These are phyloP conservation scores for Esox masquinongy DNA, from an alignment of 2,797 vertebrate species.

Conservation along the genomic window DNA sequence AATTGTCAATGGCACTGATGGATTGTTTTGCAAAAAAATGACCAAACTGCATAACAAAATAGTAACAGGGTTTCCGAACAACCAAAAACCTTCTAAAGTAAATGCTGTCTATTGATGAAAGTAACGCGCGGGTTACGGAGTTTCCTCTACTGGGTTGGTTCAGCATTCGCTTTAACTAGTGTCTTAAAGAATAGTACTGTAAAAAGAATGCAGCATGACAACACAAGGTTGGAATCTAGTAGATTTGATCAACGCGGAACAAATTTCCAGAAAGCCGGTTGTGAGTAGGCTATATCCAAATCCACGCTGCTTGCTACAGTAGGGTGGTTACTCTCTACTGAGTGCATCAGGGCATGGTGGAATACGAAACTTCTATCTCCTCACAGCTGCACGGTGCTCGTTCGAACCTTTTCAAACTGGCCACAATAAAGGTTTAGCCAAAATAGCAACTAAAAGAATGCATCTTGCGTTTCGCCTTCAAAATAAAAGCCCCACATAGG, in stretches of 20 bases:
- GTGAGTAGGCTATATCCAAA: background rate
- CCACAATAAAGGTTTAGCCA: too few species aligned
- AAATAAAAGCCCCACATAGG: too few species aligned
- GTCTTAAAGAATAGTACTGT: background rate
- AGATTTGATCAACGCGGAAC: background rate
- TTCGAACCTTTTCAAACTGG: too few species aligned
- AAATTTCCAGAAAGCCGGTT: conserved; percentile 5
- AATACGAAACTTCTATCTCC: conserved; percentile 30
- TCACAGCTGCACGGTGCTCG: conserved; percentile 27
- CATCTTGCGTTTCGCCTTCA: background rate
- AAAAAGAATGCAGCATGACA: background rate
- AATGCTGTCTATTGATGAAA: background rate
- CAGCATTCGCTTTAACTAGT: background rate
- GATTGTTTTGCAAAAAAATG: background rate
- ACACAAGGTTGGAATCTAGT: background rate
- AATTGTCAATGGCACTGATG: background rate
- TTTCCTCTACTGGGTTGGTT: background rate
- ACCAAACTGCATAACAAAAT: background rate
- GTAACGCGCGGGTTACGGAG: background rate
- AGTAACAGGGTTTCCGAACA: background rate
- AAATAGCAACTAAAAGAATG: background rate
- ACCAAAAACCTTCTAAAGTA: background rate
- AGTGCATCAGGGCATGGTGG: conserved; percentile 31
- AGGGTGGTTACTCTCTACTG: background rate
- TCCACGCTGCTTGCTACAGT: background rate